A percentile compares a stretch with the other conserved stretches of the same genome.
Evolutionary conservation across 2,888 invertebrate species (phyloP).

Genomic region (Agrotis clavis): DNA sequence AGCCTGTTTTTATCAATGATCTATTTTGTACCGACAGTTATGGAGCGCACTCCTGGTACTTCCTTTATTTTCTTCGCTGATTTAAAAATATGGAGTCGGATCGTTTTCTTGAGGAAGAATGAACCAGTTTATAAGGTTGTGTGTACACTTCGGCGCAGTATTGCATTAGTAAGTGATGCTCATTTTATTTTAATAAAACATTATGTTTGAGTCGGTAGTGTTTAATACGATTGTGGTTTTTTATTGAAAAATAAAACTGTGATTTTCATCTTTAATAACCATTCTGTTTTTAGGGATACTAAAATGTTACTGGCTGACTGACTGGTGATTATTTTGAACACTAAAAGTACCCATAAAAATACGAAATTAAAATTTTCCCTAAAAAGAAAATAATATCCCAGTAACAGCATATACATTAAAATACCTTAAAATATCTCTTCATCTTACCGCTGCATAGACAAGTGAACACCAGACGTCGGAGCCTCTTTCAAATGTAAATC

Average conservation of each 20-base stretch:
- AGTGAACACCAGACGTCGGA: conserved; percentile 2
- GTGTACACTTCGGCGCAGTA: background rate
- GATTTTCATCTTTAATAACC: too few species aligned
- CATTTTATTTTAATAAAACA: background rate
- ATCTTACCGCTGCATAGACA: conserved; percentile 4
- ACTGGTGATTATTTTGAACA: background rate
- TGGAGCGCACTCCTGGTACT: conserved; percentile 57
- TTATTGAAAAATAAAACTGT: too few species aligned
- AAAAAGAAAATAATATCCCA: too few species aligned
- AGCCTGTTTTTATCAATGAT: conserved; percentile 77
- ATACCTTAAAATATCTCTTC: background rate
- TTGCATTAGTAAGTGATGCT: background rate
- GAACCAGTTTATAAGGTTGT: conserved; percentile 5
- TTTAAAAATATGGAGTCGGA: conserved; percentile 59
- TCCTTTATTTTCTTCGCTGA: conserved; percentile 63
- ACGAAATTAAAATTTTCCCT: background rate
- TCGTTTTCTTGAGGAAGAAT: conserved; percentile 35
- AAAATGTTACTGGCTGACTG: background rate
- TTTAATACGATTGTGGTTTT: too few species aligned
- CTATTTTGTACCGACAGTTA: conserved; percentile 73
- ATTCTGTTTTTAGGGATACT: background rate
- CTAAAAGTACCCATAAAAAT: background rate
- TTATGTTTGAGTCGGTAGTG: background rate
- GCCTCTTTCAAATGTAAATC: conserved; percentile 50
- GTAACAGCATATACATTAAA: background rate